Evolutionary conservation across 2,113 vertebrate genomes (phyloP).

Genomic region (Isichthys henryi): DNA sequence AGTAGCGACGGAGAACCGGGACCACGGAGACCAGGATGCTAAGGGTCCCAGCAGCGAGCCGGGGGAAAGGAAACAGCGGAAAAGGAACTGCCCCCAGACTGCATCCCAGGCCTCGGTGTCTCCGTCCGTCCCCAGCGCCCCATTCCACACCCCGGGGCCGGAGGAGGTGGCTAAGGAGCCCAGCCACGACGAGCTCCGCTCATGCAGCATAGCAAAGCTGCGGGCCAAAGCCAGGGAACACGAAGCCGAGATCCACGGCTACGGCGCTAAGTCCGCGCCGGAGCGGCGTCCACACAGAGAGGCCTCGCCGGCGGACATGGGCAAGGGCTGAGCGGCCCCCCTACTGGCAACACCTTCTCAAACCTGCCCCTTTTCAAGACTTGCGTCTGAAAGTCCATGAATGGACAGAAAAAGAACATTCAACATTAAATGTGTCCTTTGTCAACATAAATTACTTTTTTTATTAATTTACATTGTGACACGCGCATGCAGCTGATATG

Average conservation of each 20-base stretch:
- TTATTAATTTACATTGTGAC: not conserved
- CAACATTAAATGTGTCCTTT: not conserved
- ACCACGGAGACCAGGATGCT: conserved; percentile 26
- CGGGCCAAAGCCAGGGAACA: conserved; percentile 69
- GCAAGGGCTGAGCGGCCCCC: not conserved
- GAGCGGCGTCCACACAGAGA: not conserved
- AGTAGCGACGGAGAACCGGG: conserved; percentile 12
- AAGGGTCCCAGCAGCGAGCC: conserved; percentile 39
- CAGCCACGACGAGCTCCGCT: conserved; percentile 57
- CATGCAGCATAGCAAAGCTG: conserved; percentile 65
- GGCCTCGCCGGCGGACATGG: not conserved
- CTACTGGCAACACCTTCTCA: not conserved
- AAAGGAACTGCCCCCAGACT: conserved; percentile 21
- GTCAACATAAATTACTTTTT: not conserved
- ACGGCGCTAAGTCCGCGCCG: not conserved
- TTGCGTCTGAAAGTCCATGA: not conserved
- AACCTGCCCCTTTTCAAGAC: not conserved
- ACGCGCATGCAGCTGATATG: not conserved
- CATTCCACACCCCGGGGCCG: conserved; percentile 13
- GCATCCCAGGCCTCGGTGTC: conserved; percentile 38
- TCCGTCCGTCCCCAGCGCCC: not conserved
- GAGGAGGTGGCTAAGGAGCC: conserved; percentile 31
- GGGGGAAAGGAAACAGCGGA: conserved; percentile 46
- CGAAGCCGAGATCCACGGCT: conserved; percentile 61
- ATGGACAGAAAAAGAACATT: not conserved